Evolutionary conservation across 2,797 vertebrate genomes (phyloP), one percentile per base, ranked within the genome.

Genomic region (Poecile montanus): DNA sequence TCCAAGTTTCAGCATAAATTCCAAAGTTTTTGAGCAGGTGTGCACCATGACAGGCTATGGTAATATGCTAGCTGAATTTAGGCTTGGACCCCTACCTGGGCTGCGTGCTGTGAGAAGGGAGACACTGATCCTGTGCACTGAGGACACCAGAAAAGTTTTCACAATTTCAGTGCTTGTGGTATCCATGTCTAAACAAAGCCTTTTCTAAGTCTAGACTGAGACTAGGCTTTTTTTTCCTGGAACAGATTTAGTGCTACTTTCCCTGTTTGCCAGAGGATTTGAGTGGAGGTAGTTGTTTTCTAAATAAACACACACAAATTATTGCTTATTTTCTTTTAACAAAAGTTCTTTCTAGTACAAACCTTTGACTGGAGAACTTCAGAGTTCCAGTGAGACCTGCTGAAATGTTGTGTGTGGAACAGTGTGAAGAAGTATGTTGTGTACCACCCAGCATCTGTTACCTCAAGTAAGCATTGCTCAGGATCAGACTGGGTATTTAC

Each of bases 341-440:
- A 66, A 8, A 67, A 68, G 5, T 26, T 74, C 20, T 61, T 86
- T 84, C 56, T 62, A 38, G 18, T 50, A 4, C 4, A 38, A 26
- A 51, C 5, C 8, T 77, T 7, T 70, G 16, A 27, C 13, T 68
- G 40, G 56, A 70, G 29, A 40, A 15, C 26, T 20, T 47, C 1
- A 62, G 13, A 27, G 11, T 34, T 93, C 6, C 23, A 26, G 29
- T 34, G 34, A 51, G 36, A 36, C 30, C 60, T 56, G 16, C 11
- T 83, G 60, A 30, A 72, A 34, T 2, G 2, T 9, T 42, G 34
- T 58, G 21, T 36, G 12, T 71, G 71, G 67, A 73, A 3, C 45
- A 57, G 38, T 1, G 0, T 44, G 3, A 65, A 32, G 76, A 34
- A 74, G 3, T n/a, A 3, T 1, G 0, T 76, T 75, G 20, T 73